phyloP scores from a whole-genome alignment of 2,113 vertebrate genomes.

The Mastomys coucha region DNA sequence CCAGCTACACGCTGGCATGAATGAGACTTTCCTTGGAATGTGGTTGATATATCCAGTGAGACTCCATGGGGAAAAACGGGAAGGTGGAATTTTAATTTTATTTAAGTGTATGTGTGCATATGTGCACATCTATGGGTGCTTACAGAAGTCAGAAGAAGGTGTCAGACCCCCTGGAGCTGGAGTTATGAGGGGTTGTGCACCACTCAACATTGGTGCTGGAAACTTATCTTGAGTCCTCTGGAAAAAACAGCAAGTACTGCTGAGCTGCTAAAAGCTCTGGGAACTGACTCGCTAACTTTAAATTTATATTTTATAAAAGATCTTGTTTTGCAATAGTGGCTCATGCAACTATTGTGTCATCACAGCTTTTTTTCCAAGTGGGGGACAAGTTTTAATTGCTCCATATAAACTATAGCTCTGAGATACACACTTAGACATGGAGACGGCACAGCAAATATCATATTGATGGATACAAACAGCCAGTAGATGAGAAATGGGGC shows the following conservation, averaged over 20 bases:
- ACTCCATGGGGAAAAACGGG: neutral
- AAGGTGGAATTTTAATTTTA: neutral
- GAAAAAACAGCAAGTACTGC: neutral
- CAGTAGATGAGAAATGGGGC: constrained; percentile 81
- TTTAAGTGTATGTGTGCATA: neutral
- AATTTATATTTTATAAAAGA: constrained; percentile 70
- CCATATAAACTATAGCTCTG: constrained; percentile 73
- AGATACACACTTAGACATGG: constrained; percentile 80
- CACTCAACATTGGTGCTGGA: neutral
- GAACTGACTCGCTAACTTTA: neutral
- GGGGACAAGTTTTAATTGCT: constrained; percentile 78
- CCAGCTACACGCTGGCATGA: neutral
- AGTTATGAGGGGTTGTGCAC: neutral
- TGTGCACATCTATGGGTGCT: neutral
- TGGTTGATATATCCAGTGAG: neutral
- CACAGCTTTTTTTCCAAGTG: constrained; percentile 74
- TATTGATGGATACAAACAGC: constrained; percentile 83
- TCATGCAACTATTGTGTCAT: constrained; percentile 80
- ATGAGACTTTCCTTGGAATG: neutral
- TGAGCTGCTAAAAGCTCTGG: neutral
- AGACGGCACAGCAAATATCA: constrained; percentile 84
- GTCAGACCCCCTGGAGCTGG: neutral
- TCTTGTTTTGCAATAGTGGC: constrained; percentile 80
- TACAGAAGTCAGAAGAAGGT: neutral
- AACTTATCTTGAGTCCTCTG: neutral